Percentiles rank a stretch among this genome's conserved stretches.
These are phyloP conservation scores for Leucophenga maculata DNA, from an alignment of 2,888 invertebrate genomes.

Conservation along the genomic window DNA sequence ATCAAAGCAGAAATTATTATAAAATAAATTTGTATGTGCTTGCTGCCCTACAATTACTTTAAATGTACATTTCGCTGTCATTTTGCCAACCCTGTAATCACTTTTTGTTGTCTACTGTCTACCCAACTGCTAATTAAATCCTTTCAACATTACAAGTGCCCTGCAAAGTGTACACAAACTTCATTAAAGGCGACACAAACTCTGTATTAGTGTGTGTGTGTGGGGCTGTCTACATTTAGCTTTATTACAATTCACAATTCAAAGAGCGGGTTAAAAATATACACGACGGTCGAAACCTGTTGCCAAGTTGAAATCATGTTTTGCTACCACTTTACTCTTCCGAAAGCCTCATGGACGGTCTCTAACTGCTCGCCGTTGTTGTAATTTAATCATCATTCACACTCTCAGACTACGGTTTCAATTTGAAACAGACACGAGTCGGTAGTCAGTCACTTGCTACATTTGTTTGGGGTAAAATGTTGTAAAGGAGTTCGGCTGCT, in stretches of 20 bases:
- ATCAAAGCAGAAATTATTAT: too few relatives aligned
- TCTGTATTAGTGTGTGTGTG: too few relatives aligned
- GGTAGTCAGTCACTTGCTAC: not conserved
- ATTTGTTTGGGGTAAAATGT: not conserved
- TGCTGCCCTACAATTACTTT: too few relatives aligned
- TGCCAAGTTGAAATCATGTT: not conserved
- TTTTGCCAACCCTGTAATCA: too few relatives aligned
- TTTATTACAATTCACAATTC: not conserved
- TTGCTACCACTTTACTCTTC: not conserved
- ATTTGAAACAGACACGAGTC: too few relatives aligned
- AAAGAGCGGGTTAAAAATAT: not conserved
- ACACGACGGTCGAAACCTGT: not conserved
- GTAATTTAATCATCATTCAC: conserved; percentile 14
- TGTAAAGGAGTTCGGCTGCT: not conserved
- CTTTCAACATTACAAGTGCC: too few relatives aligned
- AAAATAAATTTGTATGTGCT: too few relatives aligned
- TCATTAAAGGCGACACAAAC: too few relatives aligned
- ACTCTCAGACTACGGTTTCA: not conserved
- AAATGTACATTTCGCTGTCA: too few relatives aligned
- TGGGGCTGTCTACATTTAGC: not conserved
- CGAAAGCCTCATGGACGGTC: not conserved
- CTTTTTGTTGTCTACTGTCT: too few relatives aligned
- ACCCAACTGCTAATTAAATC: too few relatives aligned
- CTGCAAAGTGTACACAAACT: too few relatives aligned
- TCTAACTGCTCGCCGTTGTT: not conserved